Evolutionary conservation across 2,113 vertebrate species (phyloP), one percentile per base, ranked within the genome.

Genomic region (Cygnus buccinator): DNA sequence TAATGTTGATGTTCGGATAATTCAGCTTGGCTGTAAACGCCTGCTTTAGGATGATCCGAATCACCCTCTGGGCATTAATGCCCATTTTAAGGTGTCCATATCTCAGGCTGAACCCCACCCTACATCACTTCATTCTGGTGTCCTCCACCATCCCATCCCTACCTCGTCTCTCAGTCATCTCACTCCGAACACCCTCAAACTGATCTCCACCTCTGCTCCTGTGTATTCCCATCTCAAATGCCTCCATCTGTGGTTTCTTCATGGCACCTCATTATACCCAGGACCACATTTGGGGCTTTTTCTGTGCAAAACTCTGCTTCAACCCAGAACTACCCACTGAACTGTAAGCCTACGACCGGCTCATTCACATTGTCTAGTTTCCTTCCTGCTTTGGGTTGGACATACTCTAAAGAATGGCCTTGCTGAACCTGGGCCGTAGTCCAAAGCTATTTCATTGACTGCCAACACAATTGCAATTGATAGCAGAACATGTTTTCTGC

Each of bases 371-470:
- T 70, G 19, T 37, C 50, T 3, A 0, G 25, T 66, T 80, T 94
- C 55, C 88, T 95, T 94, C 79, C 68, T 93, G 65, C 43, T 89
- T 80, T 81, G 89, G 10, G 72, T 43, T 77, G 52, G 65, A 84
- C 14, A 1, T 13, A 10, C 31, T 82, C 74, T 77, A 71, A 87
- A 91, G 46, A 88, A 94, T 59, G 75, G 67, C 31, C 35, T 90
- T 39, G n/a, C 59, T 86, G 50, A 63, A 76, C 55, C 55, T 74
- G 59, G 70, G 90, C 33, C 28, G 10, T 19, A 57, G 39, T 61
- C 68, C 79, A 77, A 84, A 61, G 37, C 37, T 31, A 74, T 41
- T 94, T 46, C 46, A 83, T 8, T 83, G 33, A 77, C n/a, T 62
- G 63, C 80, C 74, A 90, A 68, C 15, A 74, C 23, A 85, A 84